These are phyloP conservation scores for Caenorhabditis latens DNA, from an alignment of 1,140 invertebrate genomes.

Conservation along the genomic window DNA sequence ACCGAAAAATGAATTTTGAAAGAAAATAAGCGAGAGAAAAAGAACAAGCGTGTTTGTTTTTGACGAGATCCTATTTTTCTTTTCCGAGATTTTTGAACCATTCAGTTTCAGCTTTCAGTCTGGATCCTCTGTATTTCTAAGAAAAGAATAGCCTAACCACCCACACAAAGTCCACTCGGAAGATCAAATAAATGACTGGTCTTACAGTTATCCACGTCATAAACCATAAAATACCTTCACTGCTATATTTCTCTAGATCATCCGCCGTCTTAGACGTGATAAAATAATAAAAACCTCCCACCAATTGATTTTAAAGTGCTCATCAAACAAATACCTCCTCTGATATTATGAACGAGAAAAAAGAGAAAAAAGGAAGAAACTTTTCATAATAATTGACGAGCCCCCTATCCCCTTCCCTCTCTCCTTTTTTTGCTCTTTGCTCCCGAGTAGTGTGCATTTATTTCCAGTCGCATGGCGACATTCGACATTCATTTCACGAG, in stretches of 20 bases:
- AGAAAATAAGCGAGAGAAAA: not conserved
- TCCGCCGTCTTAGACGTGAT: conserved; percentile 1
- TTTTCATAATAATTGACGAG: conserved; percentile 33
- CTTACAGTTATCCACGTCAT: conserved; percentile 38
- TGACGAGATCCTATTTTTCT: not conserved
- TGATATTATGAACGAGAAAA: conserved; percentile 39
- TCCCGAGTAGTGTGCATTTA: conserved; percentile 4
- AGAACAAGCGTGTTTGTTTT: conserved; percentile 32
- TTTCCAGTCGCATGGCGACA: conserved; percentile 51
- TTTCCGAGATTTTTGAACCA: not conserved
- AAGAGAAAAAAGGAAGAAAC: not conserved
- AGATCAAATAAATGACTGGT: not conserved
- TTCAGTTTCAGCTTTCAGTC: not conserved
- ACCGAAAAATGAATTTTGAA: no score
- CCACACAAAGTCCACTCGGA: not conserved
- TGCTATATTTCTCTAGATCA: not conserved
- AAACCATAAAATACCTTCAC: not conserved
- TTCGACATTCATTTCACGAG: conserved; percentile 18
- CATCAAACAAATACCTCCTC: conserved; percentile 30
- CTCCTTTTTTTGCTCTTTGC: not conserved
- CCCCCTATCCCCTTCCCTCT: not conserved
- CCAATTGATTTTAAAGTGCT: conserved; percentile 17
- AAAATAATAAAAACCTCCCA: not conserved
- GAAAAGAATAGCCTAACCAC: not conserved
- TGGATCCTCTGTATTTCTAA: not conserved